phyloP scores from a whole-genome alignment of 2,888 invertebrate genomes.

The Plagodis pulveraria region DNA sequence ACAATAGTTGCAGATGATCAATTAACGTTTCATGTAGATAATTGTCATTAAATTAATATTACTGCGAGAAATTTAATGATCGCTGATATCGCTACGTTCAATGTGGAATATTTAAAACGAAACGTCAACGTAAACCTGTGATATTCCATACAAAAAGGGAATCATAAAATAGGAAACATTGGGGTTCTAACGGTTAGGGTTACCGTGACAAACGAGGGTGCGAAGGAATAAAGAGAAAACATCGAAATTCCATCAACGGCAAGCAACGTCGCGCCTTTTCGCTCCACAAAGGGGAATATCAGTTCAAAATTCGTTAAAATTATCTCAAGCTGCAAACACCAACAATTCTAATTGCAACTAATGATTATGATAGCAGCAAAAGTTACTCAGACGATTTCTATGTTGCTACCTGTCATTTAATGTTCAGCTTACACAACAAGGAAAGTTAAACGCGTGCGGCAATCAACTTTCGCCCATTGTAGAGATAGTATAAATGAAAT shows the following conservation, averaged over 20 bases:
- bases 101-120: slow-evolving; percentile 26
- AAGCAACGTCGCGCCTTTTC: slow-evolving; percentile 41
- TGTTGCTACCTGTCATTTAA: slow-evolving; percentile 72
- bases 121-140: slow-evolving; percentile 34
- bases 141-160: slow-evolving; percentile 48
- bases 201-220: slow-evolving; percentile 70
- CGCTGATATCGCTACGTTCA: slow-evolving; percentile 22
- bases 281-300: slow-evolving; percentile 49
- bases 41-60: slow-evolving; percentile 26
- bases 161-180: slow-evolving; percentile 53
- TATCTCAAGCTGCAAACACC: too few species aligned
- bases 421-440: slow-evolving; percentile 82
- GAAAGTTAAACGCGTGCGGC: slow-evolving; percentile 80
- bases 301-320: slow-evolving; percentile 19
- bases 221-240: slow-evolving; percentile 69
- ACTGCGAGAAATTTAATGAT: slow-evolving; percentile 27
- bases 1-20: slow-evolving; percentile 25
- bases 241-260: slow-evolving; percentile 67
- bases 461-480: slow-evolving; percentile 81
- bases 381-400: slow-evolving; percentile 74
- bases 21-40: slow-evolving; percentile 32
- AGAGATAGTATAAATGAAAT: slow-evolving; percentile 49
- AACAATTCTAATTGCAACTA: slow-evolving; percentile 48
- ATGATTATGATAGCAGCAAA: slow-evolving; percentile 66
- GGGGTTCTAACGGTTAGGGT: slow-evolving; percentile 69